phyloP scores from a whole-genome alignment of 2,113 vertebrate species.

The Patagioenas fasciata region DNA sequence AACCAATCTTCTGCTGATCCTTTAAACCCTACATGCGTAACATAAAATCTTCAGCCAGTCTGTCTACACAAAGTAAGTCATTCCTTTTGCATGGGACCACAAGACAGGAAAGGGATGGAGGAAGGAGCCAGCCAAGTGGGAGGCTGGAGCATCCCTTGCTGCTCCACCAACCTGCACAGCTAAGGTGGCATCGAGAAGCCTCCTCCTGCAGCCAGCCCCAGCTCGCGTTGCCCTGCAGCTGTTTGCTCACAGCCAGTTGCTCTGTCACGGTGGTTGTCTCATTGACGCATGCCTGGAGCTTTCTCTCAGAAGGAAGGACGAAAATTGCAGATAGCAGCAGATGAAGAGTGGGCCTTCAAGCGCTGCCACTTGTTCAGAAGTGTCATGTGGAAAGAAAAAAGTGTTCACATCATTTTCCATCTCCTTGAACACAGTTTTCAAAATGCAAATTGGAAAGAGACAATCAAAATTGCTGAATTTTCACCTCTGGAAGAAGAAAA shows the following conservation, averaged over 20 bases:
- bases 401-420: not conserved
- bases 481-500: not conserved
- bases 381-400: not conserved
- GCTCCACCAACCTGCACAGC: not conserved
- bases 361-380: not conserved
- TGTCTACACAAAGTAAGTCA: not conserved
- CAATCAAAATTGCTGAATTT: not conserved
- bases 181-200: not conserved
- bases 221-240: not conserved
- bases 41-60: fast-evolving
- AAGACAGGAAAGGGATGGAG: not conserved
- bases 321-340: not conserved
- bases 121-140: not conserved
- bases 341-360: not conserved
- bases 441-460: not conserved
- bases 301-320: not conserved
- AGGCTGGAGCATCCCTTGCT: not conserved
- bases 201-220: not conserved
- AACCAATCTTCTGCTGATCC: not conserved
- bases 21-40: not conserved
- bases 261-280: not conserved
- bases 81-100: not conserved
- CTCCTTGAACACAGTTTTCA: not conserved
- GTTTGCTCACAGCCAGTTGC: not conserved
- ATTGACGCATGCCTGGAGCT: not conserved